Base-by-base conservation (phyloP, 2,888 invertebrate species). In the Diaphora mendica region DNA sequence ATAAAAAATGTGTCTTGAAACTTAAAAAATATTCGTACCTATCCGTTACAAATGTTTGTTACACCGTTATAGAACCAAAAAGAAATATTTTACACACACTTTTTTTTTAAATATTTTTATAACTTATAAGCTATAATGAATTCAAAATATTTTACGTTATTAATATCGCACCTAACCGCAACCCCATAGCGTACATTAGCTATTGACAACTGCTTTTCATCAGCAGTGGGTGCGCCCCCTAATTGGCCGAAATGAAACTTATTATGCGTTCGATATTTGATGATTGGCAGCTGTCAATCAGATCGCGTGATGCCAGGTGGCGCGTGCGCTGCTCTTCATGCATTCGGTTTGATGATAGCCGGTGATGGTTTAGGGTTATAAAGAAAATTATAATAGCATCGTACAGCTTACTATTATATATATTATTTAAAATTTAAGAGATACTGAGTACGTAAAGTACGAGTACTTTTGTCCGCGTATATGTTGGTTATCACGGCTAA, bases 261-360 rank as follows among this genome's bases (percentile, higher is more conserved):
- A 92, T 92, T 92, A 93, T 91, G 85, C 85, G 84, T 86, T 89
- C 91, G 92, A 91, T 91, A 90, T 88, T 88, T 90, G 85, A 82
- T 92, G 93, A 95, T 94, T 94, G 95, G 92, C 95, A 94, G 94
- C 93, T 93, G 95, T 87, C 95, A 94, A 94, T 95, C 93, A 90
- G 78, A 71, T 91, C 86, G 91, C 92, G 90, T 91, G 92, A 85
- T 82, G 82, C 93, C 91, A 93, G 92, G 91, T 92, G 93, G 92
- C 92, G 91, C 90, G 91, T 92, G 91, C 89, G 85, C 74, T 73
- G 74, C 55, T 67, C 76, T 77, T 66, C 55, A 68, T 79, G 39
- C 42, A 64, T 39, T 73, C 64, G 66, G 74, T 71, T 68, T 70
- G 75, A 70, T 70, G 75, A 72, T 78, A 79, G 78, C 78, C 70